phyloP scores from a whole-genome alignment of 2,113 vertebrate species.

The Sapajus apella region DNA sequence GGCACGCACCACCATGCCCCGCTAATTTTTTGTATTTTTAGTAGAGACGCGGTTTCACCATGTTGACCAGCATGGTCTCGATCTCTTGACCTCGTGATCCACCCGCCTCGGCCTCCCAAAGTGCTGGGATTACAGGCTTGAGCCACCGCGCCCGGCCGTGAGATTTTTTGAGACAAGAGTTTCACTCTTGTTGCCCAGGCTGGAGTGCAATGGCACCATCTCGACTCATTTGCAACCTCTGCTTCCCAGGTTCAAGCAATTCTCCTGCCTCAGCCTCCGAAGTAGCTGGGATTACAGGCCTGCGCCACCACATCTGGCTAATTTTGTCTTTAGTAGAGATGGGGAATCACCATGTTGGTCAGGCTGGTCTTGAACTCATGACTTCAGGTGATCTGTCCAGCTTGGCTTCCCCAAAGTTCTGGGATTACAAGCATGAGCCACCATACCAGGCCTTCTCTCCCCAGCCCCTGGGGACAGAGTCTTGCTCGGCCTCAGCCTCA shows the following conservation, averaged over 20 bases:
- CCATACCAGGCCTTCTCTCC: no score
- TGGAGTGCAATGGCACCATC: neutral
- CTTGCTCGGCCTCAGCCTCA: no score
- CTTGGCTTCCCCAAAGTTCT: neutral
- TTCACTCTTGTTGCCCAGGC: neutral
- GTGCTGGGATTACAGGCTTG: no score
- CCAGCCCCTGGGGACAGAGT: no score
- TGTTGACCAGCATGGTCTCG: no score
- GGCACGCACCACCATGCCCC: no score
- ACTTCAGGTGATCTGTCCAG: neutral
- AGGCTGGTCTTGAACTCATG: neutral
- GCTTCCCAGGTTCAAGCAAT: neutral
- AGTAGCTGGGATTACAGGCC: neutral
- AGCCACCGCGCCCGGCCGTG: no score
- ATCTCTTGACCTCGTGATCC: no score
- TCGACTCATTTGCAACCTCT: neutral
- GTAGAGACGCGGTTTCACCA: no score
- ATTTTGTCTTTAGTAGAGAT: neutral
- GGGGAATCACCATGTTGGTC: neutral
- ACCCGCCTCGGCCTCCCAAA: no score
- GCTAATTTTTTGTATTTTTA: no score
- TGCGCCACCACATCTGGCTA: neutral
- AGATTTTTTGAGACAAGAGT: neutral
- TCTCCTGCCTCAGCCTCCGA: neutral
- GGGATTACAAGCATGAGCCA: neutral